Evolutionary conservation across 1,140 invertebrate species (phyloP), one percentile per base, ranked within the genome.

Genomic region (Philopotamus ludificatus): DNA sequence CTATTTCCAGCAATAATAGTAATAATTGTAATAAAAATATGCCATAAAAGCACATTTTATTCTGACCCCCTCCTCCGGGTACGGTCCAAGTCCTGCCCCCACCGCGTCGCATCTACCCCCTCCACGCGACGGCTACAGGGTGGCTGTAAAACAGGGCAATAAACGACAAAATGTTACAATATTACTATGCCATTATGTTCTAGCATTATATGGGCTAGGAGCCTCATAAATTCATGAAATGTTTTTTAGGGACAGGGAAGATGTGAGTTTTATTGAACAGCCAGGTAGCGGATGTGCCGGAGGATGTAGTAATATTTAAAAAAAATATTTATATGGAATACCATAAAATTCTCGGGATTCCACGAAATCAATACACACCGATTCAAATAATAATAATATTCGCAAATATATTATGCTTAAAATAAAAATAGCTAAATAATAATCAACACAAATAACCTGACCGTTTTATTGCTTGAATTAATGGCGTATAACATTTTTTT

Each of bases 1-100:
- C 55, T 59, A 65, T 65, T 65, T 51, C 63, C 22, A 65, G 41
- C 58, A 58, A 68, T 53, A 69, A 69, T 62, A 64, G 65, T 63
- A 70, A 70, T 70, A 65, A 69, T 70, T 70, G 67, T 49, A 66
- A 66, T 70, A 70, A 70, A 66, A 70, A 66, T 70, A 69, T 66
- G 64, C 44, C 63, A 28, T 68, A 69, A 70, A 65, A 65, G 42
- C 58, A 53, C 23, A 53, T 62, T 60, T 44, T 25, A 58, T 44
- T 22, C 53, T 7, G 21, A 8, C 20, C 20, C 15, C 9, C 22
- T 18, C 3, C 22, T 22, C 12, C 10, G 9, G 4, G 18, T 16
- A 2, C 1, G 18, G 20, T n/a, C n/a, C 28, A 34, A 34, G 4
- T 23, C 16, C 34, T 12, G 22, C 39, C 20, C 10, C 55, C 18